A percentile compares a stretch with the other conserved stretches of the same genome.
These are phyloP conservation scores for Hippocampus zosterae DNA, from an alignment of 2,113 vertebrate genomes.

Conservation along the genomic window DNA sequence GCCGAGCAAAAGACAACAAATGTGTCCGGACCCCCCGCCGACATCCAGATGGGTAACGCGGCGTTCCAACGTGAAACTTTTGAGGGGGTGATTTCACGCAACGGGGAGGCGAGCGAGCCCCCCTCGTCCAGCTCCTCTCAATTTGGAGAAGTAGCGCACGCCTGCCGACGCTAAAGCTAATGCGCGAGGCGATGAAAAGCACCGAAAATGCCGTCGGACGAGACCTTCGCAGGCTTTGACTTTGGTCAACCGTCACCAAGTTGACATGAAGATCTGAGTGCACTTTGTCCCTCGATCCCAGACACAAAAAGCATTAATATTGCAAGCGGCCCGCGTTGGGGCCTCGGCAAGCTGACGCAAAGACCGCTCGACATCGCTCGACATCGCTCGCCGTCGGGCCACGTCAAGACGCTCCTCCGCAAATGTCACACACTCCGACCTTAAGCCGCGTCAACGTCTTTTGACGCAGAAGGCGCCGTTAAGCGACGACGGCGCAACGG, in stretches of 20 bases:
- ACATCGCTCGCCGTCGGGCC: conserved; percentile 7
- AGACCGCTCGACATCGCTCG: neutral
- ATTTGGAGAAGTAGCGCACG: too few relatives aligned
- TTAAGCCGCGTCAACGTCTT: conserved; percentile 20
- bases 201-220: neutral
- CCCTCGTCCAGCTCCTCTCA: too few relatives aligned
- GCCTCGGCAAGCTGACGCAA: conserved; percentile 3
- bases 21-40: conserved; percentile 35
- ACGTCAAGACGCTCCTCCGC: conserved; percentile 13
- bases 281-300: neutral
- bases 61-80: conserved; percentile 15
- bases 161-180: too few relatives aligned
- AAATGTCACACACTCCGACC: conserved; percentile 35
- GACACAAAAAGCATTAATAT: neutral
- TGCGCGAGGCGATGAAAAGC: neutral
- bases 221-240: neutral
- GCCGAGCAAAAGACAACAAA: conserved; percentile 60
- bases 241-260: neutral
- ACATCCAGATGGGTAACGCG: conserved; percentile 56
- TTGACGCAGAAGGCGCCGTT: conserved; percentile 32
- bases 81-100: neutral
- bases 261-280: neutral
- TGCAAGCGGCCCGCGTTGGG: neutral
- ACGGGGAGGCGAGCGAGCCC: too few relatives aligned
- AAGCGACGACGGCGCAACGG: conserved; percentile 3